These are phyloP conservation scores for Heliangelus exortis DNA, from an alignment of 2,797 vertebrate genomes.

Conservation along the genomic window DNA sequence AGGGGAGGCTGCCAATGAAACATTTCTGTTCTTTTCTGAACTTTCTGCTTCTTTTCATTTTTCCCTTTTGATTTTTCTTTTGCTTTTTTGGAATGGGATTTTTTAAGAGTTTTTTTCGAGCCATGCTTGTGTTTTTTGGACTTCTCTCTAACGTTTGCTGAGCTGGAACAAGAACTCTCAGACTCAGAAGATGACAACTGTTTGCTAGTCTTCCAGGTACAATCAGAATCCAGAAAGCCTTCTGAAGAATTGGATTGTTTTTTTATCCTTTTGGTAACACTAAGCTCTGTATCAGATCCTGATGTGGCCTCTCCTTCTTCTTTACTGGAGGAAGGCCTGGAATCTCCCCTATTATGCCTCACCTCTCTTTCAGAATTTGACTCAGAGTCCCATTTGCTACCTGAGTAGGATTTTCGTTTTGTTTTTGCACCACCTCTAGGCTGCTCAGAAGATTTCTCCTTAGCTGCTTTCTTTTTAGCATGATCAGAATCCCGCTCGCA, in stretches of 20 bases:
- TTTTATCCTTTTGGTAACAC: slow-evolving; percentile 53
- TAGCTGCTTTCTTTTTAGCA: slow-evolving; percentile 72
- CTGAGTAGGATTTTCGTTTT: slow-evolving; percentile 72
- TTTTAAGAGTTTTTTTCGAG: slow-evolving; percentile 77
- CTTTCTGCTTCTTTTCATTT: slow-evolving; percentile 88
- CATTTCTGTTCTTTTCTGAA: slow-evolving; percentile 88
- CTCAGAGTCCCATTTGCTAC: slow-evolving; percentile 89
- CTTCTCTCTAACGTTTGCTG: slow-evolving; percentile 76
- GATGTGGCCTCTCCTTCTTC: slow-evolving; percentile 96
- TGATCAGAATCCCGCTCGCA: slow-evolving; percentile 80
- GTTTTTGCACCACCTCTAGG: slow-evolving; percentile 49
- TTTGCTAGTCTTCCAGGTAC: slow-evolving; percentile 22
- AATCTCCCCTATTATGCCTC: slow-evolving; percentile 56
- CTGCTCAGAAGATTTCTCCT: slow-evolving; percentile 59
- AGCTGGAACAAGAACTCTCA: slow-evolving; percentile 62
- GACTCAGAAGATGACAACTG: slow-evolving; percentile 56
- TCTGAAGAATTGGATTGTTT: slow-evolving; percentile 54
- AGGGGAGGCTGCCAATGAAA: slow-evolving; percentile 98
- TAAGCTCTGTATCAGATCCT: slow-evolving; percentile 85
- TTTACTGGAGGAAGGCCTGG: slow-evolving; percentile 84
- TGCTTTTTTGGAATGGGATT: slow-evolving; percentile 77
- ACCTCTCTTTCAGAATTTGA: slow-evolving; percentile 83
- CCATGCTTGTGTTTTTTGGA: slow-evolving; percentile 81
- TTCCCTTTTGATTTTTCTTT: slow-evolving; percentile 87
- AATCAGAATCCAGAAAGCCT: slow-evolving; percentile 35